Conservation (phyloP, 2,888 invertebrate genomes). For the Troglohyphantes excavatus region DNA sequence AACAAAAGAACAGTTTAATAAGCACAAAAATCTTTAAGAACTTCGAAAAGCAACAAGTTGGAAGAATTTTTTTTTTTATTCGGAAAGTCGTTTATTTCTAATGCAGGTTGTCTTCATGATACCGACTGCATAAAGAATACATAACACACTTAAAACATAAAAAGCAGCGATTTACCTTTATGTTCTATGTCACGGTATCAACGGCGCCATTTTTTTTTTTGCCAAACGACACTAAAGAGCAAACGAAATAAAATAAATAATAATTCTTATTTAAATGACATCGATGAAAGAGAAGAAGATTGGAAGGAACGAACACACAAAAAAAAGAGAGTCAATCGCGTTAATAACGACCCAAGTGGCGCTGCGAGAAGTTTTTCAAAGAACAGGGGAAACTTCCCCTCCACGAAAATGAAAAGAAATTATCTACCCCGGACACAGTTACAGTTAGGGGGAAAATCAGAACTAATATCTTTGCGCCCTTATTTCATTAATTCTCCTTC, state of each 20-base stretch:
- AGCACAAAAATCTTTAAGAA: not conserved
- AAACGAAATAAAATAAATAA: constrained; percentile 41
- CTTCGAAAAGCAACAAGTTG: constrained; percentile 18
- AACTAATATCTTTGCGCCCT: constrained; percentile 61
- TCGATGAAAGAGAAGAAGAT: constrained; percentile 23
- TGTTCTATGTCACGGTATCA: constrained; percentile 13
- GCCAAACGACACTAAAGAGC: constrained; percentile 29
- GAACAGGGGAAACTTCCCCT: constrained; percentile 27
- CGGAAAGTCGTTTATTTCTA: not conserved
- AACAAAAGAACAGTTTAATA: not conserved
- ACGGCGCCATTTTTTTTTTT: not conserved
- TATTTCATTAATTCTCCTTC: constrained; percentile 64
- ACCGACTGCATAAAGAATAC: not conserved
- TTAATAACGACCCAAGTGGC: constrained; percentile 46
- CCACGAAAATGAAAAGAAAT: constrained; percentile 21
- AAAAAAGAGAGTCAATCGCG: constrained; percentile 40
- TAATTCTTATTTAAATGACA: constrained; percentile 46
- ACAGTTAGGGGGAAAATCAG: constrained; percentile 47
- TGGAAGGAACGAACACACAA: not conserved
- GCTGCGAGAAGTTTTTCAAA: constrained; percentile 52
- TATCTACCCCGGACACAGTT: constrained; percentile 15
- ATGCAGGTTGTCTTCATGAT: not conserved
- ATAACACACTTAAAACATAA: constrained; percentile 39
- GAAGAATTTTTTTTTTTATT: not conserved
- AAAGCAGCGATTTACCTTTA: constrained; percentile 38